phyloP scores from a whole-genome alignment of 2,888 invertebrate species.

The Cephus sareptanus region DNA sequence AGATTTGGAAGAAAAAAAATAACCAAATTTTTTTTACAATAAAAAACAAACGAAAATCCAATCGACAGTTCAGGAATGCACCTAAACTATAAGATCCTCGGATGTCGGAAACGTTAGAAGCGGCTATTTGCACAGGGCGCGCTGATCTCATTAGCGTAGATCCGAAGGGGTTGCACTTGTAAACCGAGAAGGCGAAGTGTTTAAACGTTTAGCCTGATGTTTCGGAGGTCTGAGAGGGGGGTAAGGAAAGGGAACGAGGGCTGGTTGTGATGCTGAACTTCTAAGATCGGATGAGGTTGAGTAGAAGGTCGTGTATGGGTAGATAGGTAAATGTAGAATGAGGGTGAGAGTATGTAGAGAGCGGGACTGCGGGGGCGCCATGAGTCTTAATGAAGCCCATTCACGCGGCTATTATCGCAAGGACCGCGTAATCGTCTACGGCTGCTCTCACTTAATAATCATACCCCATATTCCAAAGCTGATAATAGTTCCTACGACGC shows the following conservation, averaged over 20 bases:
- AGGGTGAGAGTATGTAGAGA: background rate
- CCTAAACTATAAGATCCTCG: background rate
- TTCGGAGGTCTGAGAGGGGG: slow-evolving; percentile 8
- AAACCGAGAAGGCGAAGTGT: slow-evolving; percentile 15
- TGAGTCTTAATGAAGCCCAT: slow-evolving; percentile 63
- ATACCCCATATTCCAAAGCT: slow-evolving; percentile 53
- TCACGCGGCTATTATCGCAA: slow-evolving; percentile 60
- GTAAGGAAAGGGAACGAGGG: background rate
- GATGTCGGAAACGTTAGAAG: slow-evolving; percentile 15
- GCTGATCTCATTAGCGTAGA: slow-evolving; percentile 42
- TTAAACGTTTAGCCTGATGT: slow-evolving; percentile 17
- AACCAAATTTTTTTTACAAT: background rate
- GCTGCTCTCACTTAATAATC: slow-evolving; percentile 62
- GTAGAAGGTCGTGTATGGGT: background rate
- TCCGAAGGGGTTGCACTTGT: slow-evolving; percentile 24
- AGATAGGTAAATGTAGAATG: background rate
- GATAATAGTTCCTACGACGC: slow-evolving; percentile 44
- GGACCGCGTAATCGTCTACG: slow-evolving; percentile 59
- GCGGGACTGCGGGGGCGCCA: slow-evolving; percentile 22
- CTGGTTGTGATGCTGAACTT: slow-evolving; percentile 29
- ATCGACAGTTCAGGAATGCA: background rate
- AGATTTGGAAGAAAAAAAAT: background rate
- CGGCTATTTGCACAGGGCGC: slow-evolving; percentile 14
- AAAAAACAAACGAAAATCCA: background rate
- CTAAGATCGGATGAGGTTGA: slow-evolving; percentile 26